Base-by-base conservation (phyloP, 2,888 invertebrate genomes). In the Agriopis marginaria region DNA sequence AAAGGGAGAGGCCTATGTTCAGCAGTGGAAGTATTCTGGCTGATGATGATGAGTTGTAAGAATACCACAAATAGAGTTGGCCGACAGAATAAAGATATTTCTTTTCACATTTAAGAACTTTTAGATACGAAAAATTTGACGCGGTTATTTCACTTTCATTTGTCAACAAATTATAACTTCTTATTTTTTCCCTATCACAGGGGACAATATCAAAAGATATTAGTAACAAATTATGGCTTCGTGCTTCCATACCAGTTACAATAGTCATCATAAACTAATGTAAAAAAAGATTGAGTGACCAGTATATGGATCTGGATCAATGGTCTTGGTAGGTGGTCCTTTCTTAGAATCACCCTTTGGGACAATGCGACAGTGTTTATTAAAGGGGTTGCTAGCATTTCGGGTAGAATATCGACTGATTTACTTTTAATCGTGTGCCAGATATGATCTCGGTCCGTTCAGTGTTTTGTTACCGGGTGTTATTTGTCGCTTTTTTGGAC, bases 341-440 rank as follows among this genome's bases (percentile, higher is more conserved):
- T 92, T 92, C 92, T 83, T 63, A 79, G 92, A 93, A 91, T 77
- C 86, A 88, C 87, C 91, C 90, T 88, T 87, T 84, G 82, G 86
- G 74, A 71, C 76, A 79, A 75, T 74, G 81, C 83, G 82, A 83
- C 87, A 85, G 85, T 86, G 81, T 86, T 85, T 86, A 85, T 82
- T 80, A 82, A 82, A 88, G 87, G 86, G 78, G 74, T 80, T 66
- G 70, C 47, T 76, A 84, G 86, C 84, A 86, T 89, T 86, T 87
- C 87, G 86, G 86, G 85, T 77, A 87, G 88, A 87, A 90, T 87
- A 85, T 83, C 82, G 80, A 82, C 88, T 91, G 92, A 92, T 92
- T 92, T 91, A 92, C 88, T 89, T 88, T 87, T 87, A 91, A 89
- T 90, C 90, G 91, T 89, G 90, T 83, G 80, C 73, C 78, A 75